These are phyloP conservation scores for Zygaena filipendulae DNA, from an alignment of 2,888 invertebrate species.

Conservation along the genomic window DNA sequence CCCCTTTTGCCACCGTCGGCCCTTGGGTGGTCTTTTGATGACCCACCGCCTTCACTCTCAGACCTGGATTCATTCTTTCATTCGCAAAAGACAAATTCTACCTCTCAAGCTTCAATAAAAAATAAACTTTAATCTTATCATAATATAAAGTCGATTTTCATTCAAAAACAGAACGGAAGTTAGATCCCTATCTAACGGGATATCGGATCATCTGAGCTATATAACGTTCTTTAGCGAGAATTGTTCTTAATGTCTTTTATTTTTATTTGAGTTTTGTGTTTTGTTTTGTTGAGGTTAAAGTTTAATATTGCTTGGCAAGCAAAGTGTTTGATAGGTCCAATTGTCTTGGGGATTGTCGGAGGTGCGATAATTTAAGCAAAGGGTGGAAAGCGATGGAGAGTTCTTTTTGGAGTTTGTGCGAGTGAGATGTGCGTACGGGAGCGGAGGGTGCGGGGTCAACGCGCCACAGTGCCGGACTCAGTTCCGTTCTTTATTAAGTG, in stretches of 20 bases:
- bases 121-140: conserved; percentile 18
- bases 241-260: no score
- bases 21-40: conserved; percentile 45
- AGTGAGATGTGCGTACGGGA: conserved; percentile 66
- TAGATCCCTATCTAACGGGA: conserved; percentile 47
- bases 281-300: conserved; percentile 19
- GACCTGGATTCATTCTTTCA: no score
- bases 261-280: no score
- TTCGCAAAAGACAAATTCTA: conserved; percentile 43
- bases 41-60: conserved; percentile 35
- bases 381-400: conserved; percentile 64
- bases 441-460: conserved; percentile 60
- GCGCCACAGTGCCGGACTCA: conserved; percentile 42
- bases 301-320: conserved; percentile 22
- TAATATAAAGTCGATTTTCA: conserved; percentile 21
- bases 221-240: conserved; percentile 46
- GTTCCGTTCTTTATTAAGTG: no score
- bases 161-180: conserved; percentile 22
- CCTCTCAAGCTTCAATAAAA: conserved; percentile 17
- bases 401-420: conserved; percentile 69
- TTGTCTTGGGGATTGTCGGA: conserved; percentile 32
- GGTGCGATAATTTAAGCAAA: conserved; percentile 68
- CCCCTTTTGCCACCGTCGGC: conserved; percentile 18
- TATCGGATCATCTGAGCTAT: conserved; percentile 37
- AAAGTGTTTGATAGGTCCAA: conserved; percentile 27